phyloP scores from a whole-genome alignment of 2,113 vertebrate genomes.

The Chaetops frenatus region DNA sequence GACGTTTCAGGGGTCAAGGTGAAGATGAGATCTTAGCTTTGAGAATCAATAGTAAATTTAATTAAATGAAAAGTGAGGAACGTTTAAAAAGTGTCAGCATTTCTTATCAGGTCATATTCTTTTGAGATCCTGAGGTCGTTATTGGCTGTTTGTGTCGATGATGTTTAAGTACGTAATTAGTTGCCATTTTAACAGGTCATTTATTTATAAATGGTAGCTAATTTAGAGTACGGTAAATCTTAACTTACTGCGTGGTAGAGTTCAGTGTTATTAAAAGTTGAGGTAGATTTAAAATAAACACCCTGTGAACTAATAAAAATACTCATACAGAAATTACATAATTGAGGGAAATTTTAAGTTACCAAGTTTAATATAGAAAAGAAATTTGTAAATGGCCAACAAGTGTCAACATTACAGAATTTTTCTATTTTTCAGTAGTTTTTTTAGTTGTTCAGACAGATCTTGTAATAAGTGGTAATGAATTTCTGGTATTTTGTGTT shows the following conservation, averaged over 20 bases:
- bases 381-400: neutral
- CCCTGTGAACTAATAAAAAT: neutral
- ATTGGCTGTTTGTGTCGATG: conserved; percentile 64
- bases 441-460: neutral
- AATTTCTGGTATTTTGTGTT: conserved; percentile 54
- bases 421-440: neutral
- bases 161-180: conserved; percentile 70
- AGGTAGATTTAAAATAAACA: neutral
- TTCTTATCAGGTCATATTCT: conserved; percentile 43
- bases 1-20: neutral
- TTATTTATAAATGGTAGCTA: conserved; percentile 8
- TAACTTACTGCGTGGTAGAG: neutral
- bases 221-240: neutral
- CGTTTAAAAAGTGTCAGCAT: conserved; percentile 41
- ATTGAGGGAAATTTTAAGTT: neutral
- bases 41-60: neutral
- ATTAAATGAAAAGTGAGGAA: conserved; percentile 16
- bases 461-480: conserved; percentile 26
- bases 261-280: neutral
- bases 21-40: neutral
- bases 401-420: neutral
- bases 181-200: conserved; percentile 69
- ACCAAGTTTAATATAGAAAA: neutral
- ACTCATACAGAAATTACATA: neutral
- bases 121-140: conserved; percentile 55